Evolutionary conservation across 2,888 invertebrate genomes (phyloP).

Genomic region (Aspidiotus rigidus): DNA sequence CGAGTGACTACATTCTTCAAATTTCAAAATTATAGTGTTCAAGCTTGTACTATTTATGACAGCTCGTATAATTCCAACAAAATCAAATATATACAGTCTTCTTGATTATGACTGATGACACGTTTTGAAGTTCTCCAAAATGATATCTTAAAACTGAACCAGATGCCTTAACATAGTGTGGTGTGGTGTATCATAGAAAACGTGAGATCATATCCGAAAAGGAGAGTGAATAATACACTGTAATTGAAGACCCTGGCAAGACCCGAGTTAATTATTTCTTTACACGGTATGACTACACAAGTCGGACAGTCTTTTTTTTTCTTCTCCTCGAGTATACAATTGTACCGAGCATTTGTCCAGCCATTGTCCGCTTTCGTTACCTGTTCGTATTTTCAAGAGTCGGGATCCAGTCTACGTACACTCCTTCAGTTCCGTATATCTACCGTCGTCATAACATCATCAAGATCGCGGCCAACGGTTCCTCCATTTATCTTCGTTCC

Average conservation of each 20-base stretch:
- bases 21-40: no score
- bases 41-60: neutral
- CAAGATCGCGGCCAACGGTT: neutral
- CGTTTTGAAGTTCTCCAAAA: neutral
- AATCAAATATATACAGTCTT: neutral
- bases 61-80: slow-evolving; percentile 2
- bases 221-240: neutral
- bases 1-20: no score
- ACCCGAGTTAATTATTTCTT: slow-evolving; percentile 2
- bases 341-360: neutral
- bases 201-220: neutral
- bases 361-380: neutral
- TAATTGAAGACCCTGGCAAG: neutral
- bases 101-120: slow-evolving; percentile 4
- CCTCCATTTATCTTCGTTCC: neutral
- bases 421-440: neutral
- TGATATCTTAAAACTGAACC: neutral
- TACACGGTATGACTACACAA: slow-evolving; percentile 1
- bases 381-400: no score
- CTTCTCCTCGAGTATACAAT: neutral
- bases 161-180: neutral
- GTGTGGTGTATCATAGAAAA: neutral
- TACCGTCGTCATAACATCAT: neutral
- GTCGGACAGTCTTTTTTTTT: neutral
- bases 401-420: neutral